Evolutionary conservation across 2,113 vertebrate genomes (phyloP).

Genomic region (Pluvialis apricaria): DNA sequence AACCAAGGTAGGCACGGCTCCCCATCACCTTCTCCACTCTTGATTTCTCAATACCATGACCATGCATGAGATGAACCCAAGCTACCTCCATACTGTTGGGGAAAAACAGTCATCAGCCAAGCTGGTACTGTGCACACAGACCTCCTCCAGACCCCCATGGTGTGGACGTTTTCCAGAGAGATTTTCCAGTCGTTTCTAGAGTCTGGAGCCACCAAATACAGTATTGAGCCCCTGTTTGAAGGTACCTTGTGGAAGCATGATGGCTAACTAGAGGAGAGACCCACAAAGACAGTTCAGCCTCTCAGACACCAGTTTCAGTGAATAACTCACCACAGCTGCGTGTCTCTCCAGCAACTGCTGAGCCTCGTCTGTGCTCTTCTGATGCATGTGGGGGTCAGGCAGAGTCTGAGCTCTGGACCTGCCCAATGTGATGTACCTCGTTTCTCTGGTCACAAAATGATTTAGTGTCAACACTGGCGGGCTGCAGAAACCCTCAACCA

Average conservation of each 20-base stretch:
- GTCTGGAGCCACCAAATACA: neutral
- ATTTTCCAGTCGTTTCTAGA: neutral
- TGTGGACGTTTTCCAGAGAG: neutral
- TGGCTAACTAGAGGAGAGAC: neutral
- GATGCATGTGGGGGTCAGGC: too few species aligned
- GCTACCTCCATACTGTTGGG: rapidly evolving
- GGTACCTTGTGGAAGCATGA: neutral
- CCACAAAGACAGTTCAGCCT: neutral
- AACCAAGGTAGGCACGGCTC: neutral
- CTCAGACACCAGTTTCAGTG: too few species aligned
- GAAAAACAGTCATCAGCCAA: neutral
- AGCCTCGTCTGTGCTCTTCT: neutral
- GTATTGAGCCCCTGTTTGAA: neutral
- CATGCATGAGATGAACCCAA: neutral
- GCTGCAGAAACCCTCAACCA: neutral
- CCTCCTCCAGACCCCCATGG: neutral
- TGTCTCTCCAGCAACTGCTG: neutral
- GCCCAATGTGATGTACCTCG: neutral
- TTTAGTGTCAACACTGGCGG: neutral
- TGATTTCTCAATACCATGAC: neutral
- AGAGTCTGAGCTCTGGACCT: neutral
- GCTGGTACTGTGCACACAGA: neutral
- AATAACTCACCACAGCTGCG: neutral
- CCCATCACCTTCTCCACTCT: neutral
- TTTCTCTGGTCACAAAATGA: neutral